Percentiles rank a stretch among this genome's conserved stretches.
Evolutionary conservation across 1,140 invertebrate genomes (phyloP).

Genomic region (Brachionus plicatilis): DNA sequence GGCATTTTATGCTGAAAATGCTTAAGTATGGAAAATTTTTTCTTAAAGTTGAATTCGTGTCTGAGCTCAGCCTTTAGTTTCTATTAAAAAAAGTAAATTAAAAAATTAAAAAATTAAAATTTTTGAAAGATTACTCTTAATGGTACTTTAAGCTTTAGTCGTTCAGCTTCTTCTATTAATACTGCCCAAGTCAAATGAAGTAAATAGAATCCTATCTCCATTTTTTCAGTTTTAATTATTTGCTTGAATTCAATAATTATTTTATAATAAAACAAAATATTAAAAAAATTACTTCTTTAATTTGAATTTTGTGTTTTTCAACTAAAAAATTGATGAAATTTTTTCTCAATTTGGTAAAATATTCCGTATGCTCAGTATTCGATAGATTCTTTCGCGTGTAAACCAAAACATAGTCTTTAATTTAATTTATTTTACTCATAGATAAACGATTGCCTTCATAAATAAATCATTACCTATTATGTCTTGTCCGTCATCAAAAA

Average conservation of each 20-base stretch:
- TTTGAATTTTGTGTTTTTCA: constrained; percentile 30
- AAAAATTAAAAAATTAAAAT: neutral
- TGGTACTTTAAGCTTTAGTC: neutral
- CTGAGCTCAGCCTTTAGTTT: neutral
- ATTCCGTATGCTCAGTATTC: neutral
- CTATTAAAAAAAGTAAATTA: neutral
- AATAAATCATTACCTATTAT: constrained; percentile 4
- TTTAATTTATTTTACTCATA: neutral
- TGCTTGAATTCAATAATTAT: neutral
- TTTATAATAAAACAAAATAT: neutral
- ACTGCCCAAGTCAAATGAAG: constrained; percentile 22
- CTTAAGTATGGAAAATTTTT: neutral
- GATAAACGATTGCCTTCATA: neutral
- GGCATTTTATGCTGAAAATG: constrained; percentile 16
- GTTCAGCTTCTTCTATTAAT: constrained; percentile 11
- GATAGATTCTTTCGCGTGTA: neutral
- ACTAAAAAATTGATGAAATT: constrained; percentile 28
- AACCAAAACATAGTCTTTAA: constrained; percentile 26
- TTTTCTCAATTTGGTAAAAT: neutral
- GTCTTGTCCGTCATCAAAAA: neutral
- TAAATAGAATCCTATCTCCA: constrained; percentile 25
- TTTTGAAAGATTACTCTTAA: neutral
- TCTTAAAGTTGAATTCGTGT: neutral
- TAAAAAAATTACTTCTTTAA: constrained; percentile 3
- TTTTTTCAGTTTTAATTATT: constrained; percentile 29